A percentile compares a stretch with the other conserved stretches of the same genome.
These are phyloP conservation scores for Synanthedon andrenaeformis DNA, from an alignment of 2,888 invertebrate genomes.

Conservation along the genomic window DNA sequence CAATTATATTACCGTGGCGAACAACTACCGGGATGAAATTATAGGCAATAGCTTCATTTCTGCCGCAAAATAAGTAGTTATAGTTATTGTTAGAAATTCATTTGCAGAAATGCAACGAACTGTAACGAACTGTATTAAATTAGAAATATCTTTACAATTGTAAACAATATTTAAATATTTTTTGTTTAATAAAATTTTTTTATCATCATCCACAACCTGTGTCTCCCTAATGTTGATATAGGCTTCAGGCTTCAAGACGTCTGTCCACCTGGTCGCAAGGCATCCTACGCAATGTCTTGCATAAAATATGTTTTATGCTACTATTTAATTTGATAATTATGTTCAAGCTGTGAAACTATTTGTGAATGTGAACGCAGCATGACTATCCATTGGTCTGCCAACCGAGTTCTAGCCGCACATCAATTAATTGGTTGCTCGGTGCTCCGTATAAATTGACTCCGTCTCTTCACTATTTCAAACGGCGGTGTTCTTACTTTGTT, in stretches of 20 bases:
- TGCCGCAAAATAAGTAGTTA: background rate
- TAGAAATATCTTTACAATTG: background rate
- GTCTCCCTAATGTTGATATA: too few species aligned
- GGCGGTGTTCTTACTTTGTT: slow-evolving; percentile 8
- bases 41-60: background rate
- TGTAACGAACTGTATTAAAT: too few species aligned
- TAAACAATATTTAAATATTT: background rate
- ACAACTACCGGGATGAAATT: background rate
- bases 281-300: too few species aligned
- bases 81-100: background rate
- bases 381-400: slow-evolving; percentile 20
- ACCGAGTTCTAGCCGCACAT: slow-evolving; percentile 37
- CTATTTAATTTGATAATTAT: too few species aligned
- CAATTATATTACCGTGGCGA: background rate
- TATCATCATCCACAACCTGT: too few species aligned
- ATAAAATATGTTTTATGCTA: too few species aligned
- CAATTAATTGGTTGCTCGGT: slow-evolving; percentile 39
- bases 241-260: too few species aligned
- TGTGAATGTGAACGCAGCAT: background rate
- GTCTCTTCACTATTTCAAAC: slow-evolving; percentile 24
- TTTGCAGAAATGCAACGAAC: background rate
- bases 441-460: slow-evolving; percentile 53
- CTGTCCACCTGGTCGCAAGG: too few species aligned
- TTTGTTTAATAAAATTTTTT: background rate
- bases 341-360: too few species aligned